phyloP scores from a whole-genome alignment of 37 sponge, comb jelly and placozoan genomes.

The Ianthella basta region DNA sequence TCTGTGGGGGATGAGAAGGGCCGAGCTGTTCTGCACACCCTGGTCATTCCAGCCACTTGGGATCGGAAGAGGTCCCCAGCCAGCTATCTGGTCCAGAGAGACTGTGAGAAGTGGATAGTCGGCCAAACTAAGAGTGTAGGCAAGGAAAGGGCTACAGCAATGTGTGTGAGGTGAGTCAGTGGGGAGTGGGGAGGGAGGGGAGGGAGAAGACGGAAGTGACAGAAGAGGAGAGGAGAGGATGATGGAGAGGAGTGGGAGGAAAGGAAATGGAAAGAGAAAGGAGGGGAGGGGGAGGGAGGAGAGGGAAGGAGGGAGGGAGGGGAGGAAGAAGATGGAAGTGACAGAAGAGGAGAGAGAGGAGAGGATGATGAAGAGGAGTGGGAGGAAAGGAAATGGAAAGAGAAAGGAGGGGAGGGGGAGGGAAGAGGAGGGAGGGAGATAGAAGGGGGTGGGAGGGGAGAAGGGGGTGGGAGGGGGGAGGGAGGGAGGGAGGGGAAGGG shows the following conservation, averaged over 20 bases:
- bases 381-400: too few relatives aligned
- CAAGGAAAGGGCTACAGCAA: slow-evolving; percentile 21
- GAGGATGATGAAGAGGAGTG: too few relatives aligned
- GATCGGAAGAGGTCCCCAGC: neutral
- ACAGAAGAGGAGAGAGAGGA: too few relatives aligned
- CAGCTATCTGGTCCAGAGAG: slow-evolving; percentile 48
- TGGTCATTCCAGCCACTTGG: slow-evolving; percentile 44
- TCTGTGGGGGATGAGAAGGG: neutral
- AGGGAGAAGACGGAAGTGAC: too few relatives aligned
- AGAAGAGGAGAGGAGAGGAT: too few relatives aligned
- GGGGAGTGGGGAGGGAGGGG: neutral
- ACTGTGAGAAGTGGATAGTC: slow-evolving; percentile 13
- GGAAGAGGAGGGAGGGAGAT: neutral
- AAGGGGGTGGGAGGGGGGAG: neutral
- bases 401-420: neutral
- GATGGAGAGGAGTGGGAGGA: too few relatives aligned
- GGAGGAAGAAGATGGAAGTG: too few relatives aligned
- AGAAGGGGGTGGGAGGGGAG: neutral
- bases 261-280: too few relatives aligned
- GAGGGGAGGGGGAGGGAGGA: too few relatives aligned
- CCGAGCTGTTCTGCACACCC: slow-evolving; percentile 26
- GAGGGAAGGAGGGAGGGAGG: too few relatives aligned
- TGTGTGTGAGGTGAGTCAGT: slow-evolving; percentile 50
- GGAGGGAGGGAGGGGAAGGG: neutral
- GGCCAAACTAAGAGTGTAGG: neutral